phyloP scores from a whole-genome alignment of 2,113 vertebrate species.

The Crypturellus undulatus region DNA sequence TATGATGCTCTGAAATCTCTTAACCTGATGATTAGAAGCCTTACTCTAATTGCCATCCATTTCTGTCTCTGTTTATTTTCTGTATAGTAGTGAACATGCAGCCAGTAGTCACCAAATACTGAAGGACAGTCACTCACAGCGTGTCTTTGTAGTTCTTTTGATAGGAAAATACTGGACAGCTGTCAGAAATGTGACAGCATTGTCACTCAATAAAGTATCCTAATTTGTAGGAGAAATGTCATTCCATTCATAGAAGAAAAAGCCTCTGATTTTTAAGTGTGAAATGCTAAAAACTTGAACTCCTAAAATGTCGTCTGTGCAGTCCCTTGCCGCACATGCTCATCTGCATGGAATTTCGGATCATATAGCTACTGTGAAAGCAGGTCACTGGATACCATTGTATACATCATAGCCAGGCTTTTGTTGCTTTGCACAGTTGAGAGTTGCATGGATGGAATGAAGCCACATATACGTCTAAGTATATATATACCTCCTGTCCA shows the following conservation, averaged over 20 bases:
- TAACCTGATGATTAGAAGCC: neutral
- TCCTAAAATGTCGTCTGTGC: neutral
- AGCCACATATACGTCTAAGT: neutral
- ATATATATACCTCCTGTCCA: neutral
- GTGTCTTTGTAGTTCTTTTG: neutral
- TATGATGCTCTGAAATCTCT: neutral
- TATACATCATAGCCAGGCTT: neutral
- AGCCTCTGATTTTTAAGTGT: neutral
- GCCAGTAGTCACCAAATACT: neutral
- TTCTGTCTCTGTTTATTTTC: neutral
- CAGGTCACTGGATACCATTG: neutral
- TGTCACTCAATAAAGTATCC: neutral
- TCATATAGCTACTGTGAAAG: conserved; percentile 20
- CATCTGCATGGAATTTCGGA: neutral
- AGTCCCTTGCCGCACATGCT: neutral
- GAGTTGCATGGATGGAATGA: neutral
- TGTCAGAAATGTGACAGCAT: neutral
- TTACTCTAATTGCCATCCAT: neutral
- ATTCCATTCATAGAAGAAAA: neutral
- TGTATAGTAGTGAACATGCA: neutral
- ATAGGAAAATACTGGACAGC: neutral
- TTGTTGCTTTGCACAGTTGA: conserved; percentile 17
- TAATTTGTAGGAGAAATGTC: neutral
- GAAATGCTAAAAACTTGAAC: neutral
- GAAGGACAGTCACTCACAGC: neutral